phyloP scores from a whole-genome alignment of 2,797 vertebrate species.

The Pteropus rufus region DNA sequence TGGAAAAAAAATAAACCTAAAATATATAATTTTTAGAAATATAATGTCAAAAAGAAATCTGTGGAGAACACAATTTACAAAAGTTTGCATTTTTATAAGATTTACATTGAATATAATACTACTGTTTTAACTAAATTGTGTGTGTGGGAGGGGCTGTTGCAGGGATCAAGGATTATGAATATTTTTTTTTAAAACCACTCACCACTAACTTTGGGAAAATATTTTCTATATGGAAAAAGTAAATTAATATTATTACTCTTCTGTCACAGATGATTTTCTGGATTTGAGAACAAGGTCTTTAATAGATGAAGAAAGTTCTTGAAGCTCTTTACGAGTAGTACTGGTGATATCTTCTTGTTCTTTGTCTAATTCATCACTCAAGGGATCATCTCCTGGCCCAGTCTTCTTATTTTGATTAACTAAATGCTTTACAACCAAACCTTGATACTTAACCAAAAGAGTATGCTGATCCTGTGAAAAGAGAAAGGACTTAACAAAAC shows the following conservation, averaged over 20 bases:
- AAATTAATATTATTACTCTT: constrained; percentile 83
- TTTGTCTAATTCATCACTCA: constrained; percentile 71
- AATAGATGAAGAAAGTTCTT: constrained; percentile 85
- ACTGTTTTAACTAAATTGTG: not conserved
- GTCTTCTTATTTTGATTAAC: constrained; percentile 87
- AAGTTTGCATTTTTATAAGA: constrained; percentile 34
- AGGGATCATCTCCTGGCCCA: constrained; percentile 77
- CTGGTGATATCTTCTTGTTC: constrained; percentile 81
- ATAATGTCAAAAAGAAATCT: constrained; percentile 17
- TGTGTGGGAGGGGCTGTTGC: no score
- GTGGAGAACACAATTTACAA: constrained; percentile 34
- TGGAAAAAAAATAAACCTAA: constrained; percentile 54
- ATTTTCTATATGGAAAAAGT: not conserved
- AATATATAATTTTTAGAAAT: constrained; percentile 14
- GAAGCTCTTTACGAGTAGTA: constrained; percentile 85
- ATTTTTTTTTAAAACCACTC: not conserved
- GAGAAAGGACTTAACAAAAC: constrained; percentile 9
- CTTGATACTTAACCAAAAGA: constrained; percentile 90
- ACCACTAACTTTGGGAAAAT: not conserved
- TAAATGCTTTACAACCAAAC: constrained; percentile 94
- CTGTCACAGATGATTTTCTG: constrained; percentile 87
- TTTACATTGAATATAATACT: not conserved
- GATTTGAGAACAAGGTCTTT: constrained; percentile 92
- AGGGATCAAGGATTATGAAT: not conserved
- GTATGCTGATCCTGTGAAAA: constrained; percentile 91